Evolutionary conservation across 2,797 vertebrate species (phyloP).

Genomic region (Enteromius afrohamiltoni): DNA sequence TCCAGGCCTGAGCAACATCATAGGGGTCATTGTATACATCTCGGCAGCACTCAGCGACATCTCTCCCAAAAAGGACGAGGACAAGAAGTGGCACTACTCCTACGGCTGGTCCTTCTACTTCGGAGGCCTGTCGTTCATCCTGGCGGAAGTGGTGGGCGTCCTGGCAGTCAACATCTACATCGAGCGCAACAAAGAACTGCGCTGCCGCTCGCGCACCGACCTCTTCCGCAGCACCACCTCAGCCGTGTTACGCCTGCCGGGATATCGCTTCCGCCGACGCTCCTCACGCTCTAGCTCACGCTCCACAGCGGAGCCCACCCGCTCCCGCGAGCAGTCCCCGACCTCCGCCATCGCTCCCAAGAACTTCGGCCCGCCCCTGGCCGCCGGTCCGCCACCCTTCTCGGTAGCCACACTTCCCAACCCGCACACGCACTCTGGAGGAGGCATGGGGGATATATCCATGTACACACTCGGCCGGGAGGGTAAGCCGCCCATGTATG

Average conservation of each 20-base stretch:
- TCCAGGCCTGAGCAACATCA: constrained; percentile 92
- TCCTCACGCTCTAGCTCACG: constrained; percentile 89
- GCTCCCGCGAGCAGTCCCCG: constrained; percentile 84
- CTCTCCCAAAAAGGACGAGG: constrained; percentile 89
- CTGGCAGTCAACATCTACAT: constrained; percentile 95
- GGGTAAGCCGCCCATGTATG: constrained; percentile 75
- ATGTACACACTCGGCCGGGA: constrained; percentile 82
- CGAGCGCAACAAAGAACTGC: constrained; percentile 91
- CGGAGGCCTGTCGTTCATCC: constrained; percentile 91
- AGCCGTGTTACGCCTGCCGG: constrained; percentile 87
- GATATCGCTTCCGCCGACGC: constrained; percentile 88
- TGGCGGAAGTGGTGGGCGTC: constrained; percentile 93
- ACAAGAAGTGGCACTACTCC: constrained; percentile 93
- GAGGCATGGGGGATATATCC: constrained; percentile 83
- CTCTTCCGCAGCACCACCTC: constrained; percentile 86
- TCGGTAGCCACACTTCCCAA: constrained; percentile 90
- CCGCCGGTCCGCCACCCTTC: constrained; percentile 76
- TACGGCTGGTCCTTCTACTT: constrained; percentile 98
- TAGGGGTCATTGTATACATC: constrained; percentile 95
- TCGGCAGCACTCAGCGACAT: constrained; percentile 91
- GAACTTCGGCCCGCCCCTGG: constrained; percentile 77
- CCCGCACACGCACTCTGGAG: constrained; percentile 77
- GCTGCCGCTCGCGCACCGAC: constrained; percentile 88
- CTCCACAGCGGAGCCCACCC: constrained; percentile 85
- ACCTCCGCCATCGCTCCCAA: constrained; percentile 72